Evolutionary conservation across 2,797 vertebrate genomes (phyloP), one percentile per base, ranked within the genome.

Genomic region (Macroramphosus scolopax): DNA sequence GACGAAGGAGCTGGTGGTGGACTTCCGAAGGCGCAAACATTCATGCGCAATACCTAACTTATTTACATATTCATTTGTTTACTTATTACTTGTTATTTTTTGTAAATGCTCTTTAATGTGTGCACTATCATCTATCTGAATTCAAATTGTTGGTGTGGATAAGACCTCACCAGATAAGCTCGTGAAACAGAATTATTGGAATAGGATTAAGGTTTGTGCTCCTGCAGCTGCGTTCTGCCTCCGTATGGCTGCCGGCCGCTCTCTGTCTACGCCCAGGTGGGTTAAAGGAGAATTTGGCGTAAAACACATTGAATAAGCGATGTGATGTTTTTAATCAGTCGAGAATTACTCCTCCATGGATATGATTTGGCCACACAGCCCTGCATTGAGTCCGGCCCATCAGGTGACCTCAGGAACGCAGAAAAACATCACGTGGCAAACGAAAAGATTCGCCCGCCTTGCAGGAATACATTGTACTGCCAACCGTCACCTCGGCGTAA

Each of bases 321-420:
- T 60, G 78, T 81, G 78, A 62, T 77, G 84, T 31, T 68, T 80
- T 82, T 72, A 85, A 88, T 89, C 81, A 77, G 69, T 41, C 22
- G 51, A 49, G 71, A 86, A 80, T 86, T 39, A 68, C 74, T 81
- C 61, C 63, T 72, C 61, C 70, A 69, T 76, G 67, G 69, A 85
- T 78, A 82, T 73, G 69, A 86, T 83, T 88, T 83, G 82, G 35
- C 68, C 64, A 87, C 77, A 91, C 83, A 89, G 88, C 32, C 74
- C 61, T 68, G 63, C 88, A 90, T 89, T 91, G 89, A 92, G 75
- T 26, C 57, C 60, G 54, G 49, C 58, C 83, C 81, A 74, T 91
- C 89, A 90, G 88, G 83, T 90, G 89, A 91, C 72, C 84, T 72
- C 80, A 88, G 88, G 89, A 92, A 90, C 89, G 88, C 87, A 88